phyloP scores from a whole-genome alignment of 2,797 vertebrate genomes.

The Scleropages formosus region DNA sequence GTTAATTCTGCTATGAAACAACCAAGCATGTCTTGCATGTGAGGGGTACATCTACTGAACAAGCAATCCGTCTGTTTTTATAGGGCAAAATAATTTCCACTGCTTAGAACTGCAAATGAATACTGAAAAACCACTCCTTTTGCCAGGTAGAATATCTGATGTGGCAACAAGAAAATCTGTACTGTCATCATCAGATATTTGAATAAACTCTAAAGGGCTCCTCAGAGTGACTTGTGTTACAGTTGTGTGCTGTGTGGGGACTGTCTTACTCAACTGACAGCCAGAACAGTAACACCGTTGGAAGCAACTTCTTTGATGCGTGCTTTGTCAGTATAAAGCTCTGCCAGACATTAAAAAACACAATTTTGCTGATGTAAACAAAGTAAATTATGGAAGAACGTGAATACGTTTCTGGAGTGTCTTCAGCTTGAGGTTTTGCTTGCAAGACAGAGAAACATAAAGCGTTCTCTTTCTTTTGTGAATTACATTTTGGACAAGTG shows the following conservation, averaged over 20 bases:
- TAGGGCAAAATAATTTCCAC: constrained; percentile 16
- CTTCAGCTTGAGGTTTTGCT: background rate
- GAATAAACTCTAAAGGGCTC: constrained; percentile 45
- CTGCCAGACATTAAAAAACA: background rate
- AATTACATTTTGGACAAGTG: background rate
- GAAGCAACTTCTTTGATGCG: constrained; percentile 9
- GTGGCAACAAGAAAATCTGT: constrained; percentile 38
- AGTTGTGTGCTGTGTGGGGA: constrained; percentile 27
- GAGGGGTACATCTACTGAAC: constrained; percentile 1
- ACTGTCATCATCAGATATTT: constrained; percentile 45
- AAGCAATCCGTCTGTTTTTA: constrained; percentile 19
- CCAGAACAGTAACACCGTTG: constrained; percentile 25
- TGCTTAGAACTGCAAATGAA: background rate
- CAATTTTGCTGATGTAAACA: constrained; percentile 20
- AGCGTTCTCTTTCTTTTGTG: background rate
- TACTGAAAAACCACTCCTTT: background rate
- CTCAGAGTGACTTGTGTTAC: constrained; percentile 44
- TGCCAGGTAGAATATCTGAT: constrained; percentile 4
- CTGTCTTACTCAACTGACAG: constrained; percentile 32
- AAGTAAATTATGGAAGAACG: constrained; percentile 30
- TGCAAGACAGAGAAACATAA: background rate
- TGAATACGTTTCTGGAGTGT: background rate
- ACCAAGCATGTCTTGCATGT: background rate
- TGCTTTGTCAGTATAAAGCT: background rate
- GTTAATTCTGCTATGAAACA: background rate